These are phyloP conservation scores for Nansenia antarctica DNA, from an alignment of 2,113 vertebrate genomes.

Conservation along the genomic window DNA sequence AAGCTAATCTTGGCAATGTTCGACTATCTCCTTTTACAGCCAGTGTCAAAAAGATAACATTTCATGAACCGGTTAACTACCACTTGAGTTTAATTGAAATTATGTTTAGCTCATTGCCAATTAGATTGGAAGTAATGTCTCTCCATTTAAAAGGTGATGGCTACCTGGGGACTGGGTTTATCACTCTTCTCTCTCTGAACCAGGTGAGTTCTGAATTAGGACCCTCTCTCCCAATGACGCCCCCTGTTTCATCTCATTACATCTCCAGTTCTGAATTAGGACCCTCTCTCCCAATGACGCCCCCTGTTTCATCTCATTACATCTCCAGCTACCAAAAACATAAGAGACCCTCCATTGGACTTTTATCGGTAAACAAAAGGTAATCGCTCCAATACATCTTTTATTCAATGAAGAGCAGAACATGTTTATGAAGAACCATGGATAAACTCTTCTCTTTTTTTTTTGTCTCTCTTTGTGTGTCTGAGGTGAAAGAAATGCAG, in stretches of 20 bases:
- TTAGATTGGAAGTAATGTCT: conserved; percentile 39
- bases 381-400: no score
- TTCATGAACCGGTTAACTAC: conserved; percentile 8
- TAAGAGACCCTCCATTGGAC: no score
- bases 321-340: not conserved
- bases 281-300: not conserved
- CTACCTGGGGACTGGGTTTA: conserved; percentile 57
- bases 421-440: no score
- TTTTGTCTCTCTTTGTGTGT: no score
- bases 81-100: conserved; percentile 17
- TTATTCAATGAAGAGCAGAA: no score
- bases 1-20: no score
- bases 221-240: not conserved
- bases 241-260: not conserved
- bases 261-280: not conserved
- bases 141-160: conserved; percentile 50
- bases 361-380: no score
- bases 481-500: no score
- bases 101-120: not conserved
- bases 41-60: not conserved
- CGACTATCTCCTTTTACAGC: no score
- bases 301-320: not conserved
- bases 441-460: no score
- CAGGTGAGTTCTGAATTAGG: conserved; percentile 17
- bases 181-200: conserved; percentile 45